Evolutionary conservation across 1,140 invertebrate species (phyloP).

Genomic region (Mamestra configurata): DNA sequence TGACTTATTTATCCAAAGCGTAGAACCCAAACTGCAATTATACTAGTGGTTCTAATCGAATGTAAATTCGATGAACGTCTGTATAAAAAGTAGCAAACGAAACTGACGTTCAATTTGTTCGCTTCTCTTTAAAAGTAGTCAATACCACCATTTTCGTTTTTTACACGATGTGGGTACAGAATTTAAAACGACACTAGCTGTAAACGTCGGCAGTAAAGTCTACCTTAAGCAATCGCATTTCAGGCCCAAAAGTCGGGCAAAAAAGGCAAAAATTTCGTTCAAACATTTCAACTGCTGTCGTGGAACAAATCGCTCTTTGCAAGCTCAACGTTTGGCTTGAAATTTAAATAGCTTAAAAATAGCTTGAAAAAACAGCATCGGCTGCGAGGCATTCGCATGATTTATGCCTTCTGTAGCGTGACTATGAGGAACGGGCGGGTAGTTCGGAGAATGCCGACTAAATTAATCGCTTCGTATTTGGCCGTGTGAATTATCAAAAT

Average conservation of each 20-base stretch:
- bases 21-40: no score
- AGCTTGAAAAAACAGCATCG: slow-evolving; percentile 53
- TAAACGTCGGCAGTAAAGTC: slow-evolving; percentile 41
- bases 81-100: not conserved
- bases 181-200: slow-evolving; percentile 42
- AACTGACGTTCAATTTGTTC: not conserved
- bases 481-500: slow-evolving; percentile 71
- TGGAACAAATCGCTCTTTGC: slow-evolving; percentile 47
- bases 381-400: slow-evolving; percentile 70
- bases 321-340: slow-evolving; percentile 54
- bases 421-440: slow-evolving; percentile 70
- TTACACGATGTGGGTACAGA: slow-evolving; percentile 28
- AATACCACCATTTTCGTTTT: slow-evolving; percentile 20
- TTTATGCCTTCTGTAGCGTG: slow-evolving; percentile 76
- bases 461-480: slow-evolving; percentile 82
- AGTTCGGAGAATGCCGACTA: slow-evolving; percentile 77
- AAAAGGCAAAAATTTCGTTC: slow-evolving; percentile 21
- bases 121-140: slow-evolving; percentile 9
- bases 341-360: slow-evolving; percentile 59
- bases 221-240: slow-evolving; percentile 40
- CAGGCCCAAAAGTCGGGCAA: slow-evolving; percentile 24
- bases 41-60: not conserved
- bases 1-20: not conserved
- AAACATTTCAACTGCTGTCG: slow-evolving; percentile 49
- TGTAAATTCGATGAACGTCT: not conserved